phyloP scores from a whole-genome alignment of 2,888 invertebrate species.

The Exephanes ischioxanthus region DNA sequence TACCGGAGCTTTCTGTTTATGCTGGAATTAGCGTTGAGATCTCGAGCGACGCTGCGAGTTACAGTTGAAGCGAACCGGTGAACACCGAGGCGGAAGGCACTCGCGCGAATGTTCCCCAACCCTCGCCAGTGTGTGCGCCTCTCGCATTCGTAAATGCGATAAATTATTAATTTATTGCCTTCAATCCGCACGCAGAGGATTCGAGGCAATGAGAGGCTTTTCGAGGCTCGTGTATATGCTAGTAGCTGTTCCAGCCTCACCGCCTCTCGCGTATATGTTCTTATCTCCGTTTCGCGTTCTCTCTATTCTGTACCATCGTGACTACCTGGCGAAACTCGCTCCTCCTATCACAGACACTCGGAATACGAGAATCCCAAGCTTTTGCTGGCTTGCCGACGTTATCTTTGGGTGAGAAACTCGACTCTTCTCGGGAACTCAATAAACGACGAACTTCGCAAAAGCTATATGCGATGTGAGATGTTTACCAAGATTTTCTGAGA shows the following conservation, averaged over 20 bases:
- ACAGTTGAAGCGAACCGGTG: constrained; percentile 4
- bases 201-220: constrained; percentile 33
- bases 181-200: constrained; percentile 54
- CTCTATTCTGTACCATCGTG: constrained; percentile 10
- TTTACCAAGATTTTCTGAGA: background rate
- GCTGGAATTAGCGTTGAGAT: constrained; percentile 39
- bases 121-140: background rate
- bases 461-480: background rate
- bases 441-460: constrained; percentile 20
- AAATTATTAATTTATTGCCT: constrained; percentile 60
- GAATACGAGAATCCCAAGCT: constrained; percentile 13
- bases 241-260: constrained; percentile 15
- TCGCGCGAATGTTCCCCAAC: constrained; percentile 32
- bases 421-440: background rate
- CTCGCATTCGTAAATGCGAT: constrained; percentile 47
- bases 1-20: constrained; percentile 32
- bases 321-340: constrained; percentile 25
- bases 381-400: constrained; percentile 26
- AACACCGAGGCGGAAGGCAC: constrained; percentile 27
- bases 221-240: constrained; percentile 40
- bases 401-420: constrained; percentile 48
- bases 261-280: background rate
- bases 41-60: constrained; percentile 8
- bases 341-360: background rate
- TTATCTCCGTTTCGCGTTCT: constrained; percentile 29